These are phyloP conservation scores for Poeciliopsis gracilis DNA, from an alignment of 2,797 vertebrate genomes.

Conservation along the genomic window DNA sequence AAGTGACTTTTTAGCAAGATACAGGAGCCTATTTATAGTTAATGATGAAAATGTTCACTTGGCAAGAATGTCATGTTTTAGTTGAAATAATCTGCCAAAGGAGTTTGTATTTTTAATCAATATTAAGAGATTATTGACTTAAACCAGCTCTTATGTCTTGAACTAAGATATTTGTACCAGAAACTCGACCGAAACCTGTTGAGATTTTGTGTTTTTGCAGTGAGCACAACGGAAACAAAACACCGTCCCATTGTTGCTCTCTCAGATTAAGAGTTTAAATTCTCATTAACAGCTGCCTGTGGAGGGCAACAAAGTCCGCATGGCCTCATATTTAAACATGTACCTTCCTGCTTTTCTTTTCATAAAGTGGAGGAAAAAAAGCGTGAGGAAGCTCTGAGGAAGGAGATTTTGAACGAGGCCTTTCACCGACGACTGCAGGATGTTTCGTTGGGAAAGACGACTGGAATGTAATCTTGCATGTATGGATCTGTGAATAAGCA, in stretches of 20 bases:
- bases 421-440: constrained; percentile 2
- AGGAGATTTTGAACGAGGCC: background rate
- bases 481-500: constrained; percentile 35
- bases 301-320: constrained; percentile 29
- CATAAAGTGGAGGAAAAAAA: background rate
- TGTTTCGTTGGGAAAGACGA: constrained; percentile 9
- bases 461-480: constrained; percentile 33
- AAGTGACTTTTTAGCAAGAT: no score
- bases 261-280: background rate
- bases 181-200: no score
- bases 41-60: no score
- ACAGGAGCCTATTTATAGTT: no score
- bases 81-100: no score
- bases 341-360: background rate
- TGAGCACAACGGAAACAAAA: background rate
- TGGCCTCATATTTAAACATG: constrained; percentile 9
- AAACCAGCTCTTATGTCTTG: no score
- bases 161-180: no score
- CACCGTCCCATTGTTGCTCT: background rate
- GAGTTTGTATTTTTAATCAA: no score
- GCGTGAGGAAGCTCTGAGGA: constrained; percentile 8
- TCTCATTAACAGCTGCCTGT: constrained; percentile 10
- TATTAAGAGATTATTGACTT: no score
- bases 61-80: no score
- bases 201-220: no score